These are phyloP conservation scores for Cynocephalus volans DNA, from an alignment of 2,113 vertebrate species.

Conservation along the genomic window DNA sequence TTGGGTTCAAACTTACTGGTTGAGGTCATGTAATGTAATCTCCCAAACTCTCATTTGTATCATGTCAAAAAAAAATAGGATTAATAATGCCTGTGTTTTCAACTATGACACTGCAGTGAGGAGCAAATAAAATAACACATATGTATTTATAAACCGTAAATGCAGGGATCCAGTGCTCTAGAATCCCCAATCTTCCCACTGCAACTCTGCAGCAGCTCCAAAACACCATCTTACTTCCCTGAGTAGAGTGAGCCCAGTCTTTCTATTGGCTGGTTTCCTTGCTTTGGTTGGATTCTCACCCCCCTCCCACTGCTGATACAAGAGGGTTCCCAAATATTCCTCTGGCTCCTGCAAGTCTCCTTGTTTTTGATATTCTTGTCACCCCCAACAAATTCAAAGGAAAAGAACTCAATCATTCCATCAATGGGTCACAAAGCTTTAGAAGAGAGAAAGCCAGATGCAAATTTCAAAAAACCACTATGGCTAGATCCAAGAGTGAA, in stretches of 20 bases:
- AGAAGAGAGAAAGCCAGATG: slow-evolving; percentile 17
- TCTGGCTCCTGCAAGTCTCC: neutral
- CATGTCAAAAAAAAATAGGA: slow-evolving; percentile 36
- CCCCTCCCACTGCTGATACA: neutral
- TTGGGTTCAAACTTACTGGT: neutral
- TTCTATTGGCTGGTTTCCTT: neutral
- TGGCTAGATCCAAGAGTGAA: neutral
- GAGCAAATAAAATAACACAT: neutral
- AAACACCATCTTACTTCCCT: neutral
- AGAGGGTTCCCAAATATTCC: neutral
- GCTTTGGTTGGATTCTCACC: neutral
- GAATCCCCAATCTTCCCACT: neutral
- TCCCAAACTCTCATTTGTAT: slow-evolving; percentile 8
- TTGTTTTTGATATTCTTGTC: slow-evolving; percentile 21
- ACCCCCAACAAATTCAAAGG: slow-evolving; percentile 46
- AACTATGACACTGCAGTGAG: neutral
- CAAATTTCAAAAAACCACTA: neutral
- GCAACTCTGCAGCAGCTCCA: neutral
- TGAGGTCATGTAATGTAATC: neutral
- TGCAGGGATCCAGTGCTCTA: neutral
- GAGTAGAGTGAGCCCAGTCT: neutral
- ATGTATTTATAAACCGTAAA: neutral
- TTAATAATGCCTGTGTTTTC: neutral
- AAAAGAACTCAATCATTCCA: neutral
- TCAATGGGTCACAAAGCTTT: neutral